A percentile compares a stretch with the other conserved stretches of the same genome.
Evolutionary conservation across 2,113 vertebrate genomes (phyloP).

Genomic region (Daphoenositta chrysoptera): DNA sequence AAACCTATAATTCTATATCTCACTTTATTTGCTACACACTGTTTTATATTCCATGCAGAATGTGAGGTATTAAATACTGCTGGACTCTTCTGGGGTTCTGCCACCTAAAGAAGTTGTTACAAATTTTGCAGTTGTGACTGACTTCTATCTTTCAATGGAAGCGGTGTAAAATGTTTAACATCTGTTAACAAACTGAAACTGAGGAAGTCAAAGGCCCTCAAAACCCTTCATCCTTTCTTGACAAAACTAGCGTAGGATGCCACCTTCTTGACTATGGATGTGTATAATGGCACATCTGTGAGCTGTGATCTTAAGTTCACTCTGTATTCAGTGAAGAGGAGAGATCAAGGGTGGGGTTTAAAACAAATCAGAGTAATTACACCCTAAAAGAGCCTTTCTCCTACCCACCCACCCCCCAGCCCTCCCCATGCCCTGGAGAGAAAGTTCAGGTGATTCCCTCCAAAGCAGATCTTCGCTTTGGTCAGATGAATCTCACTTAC

Average conservation of each 20-base stretch:
- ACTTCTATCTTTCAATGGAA: neutral
- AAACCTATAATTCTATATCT: neutral
- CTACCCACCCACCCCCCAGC: neutral
- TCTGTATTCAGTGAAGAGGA: neutral
- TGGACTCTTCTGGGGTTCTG: neutral
- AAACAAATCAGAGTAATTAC: neutral
- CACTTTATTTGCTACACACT: neutral
- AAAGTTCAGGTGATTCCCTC: neutral
- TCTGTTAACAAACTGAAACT: neutral
- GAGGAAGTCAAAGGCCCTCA: neutral
- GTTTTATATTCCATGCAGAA: neutral
- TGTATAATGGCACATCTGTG: neutral
- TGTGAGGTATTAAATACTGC: neutral
- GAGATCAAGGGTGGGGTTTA: neutral
- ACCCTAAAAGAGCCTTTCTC: neutral
- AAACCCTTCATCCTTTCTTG: neutral
- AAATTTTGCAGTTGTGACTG: neutral
- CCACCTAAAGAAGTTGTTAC: neutral
- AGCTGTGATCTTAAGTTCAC: neutral
- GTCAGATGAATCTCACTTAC: neutral
- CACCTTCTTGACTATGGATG: neutral
- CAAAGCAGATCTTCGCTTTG: neutral
- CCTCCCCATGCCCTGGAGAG: neutral
- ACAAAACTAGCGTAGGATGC: neutral
- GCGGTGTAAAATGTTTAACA: neutral